Evolutionary conservation across 2,797 vertebrate genomes (phyloP).

Genomic region (Microctenopoma steveboyesi): DNA sequence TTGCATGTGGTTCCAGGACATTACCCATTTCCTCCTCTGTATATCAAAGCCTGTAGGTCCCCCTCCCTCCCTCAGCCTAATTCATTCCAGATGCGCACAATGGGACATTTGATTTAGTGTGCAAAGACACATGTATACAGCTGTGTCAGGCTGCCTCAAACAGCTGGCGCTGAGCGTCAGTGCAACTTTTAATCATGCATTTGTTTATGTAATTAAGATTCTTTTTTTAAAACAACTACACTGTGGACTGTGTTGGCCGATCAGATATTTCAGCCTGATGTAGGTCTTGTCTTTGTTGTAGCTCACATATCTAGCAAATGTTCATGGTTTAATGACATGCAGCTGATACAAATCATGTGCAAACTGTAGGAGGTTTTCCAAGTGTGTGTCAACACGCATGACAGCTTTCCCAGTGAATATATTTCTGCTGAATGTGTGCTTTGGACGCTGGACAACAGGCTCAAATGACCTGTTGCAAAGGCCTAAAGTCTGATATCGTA

Average conservation of each 20-base stretch:
- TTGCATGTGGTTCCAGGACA: conserved; percentile 82
- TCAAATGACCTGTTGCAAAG: conserved; percentile 67
- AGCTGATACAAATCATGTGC: conserved; percentile 77
- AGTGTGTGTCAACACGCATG: conserved; percentile 72
- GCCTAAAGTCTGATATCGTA: conserved; percentile 38
- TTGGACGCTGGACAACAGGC: conserved; percentile 59
- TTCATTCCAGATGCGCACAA: conserved; percentile 84
- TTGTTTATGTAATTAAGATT: conserved; percentile 81
- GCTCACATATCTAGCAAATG: conserved; percentile 55
- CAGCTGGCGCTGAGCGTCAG: conserved; percentile 74
- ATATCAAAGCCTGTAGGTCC: conserved; percentile 76
- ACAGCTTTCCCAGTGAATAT: conserved; percentile 62
- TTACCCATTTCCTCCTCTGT: conserved; percentile 84
- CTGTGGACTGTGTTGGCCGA: conserved; percentile 40
- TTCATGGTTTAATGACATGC: conserved; percentile 70
- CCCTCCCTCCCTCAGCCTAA: conserved; percentile 69
- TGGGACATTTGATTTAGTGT: conserved; percentile 84
- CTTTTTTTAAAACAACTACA: conserved; percentile 8
- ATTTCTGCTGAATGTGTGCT: conserved; percentile 67
- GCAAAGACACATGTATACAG: conserved; percentile 83
- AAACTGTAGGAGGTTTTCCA: conserved; percentile 72
- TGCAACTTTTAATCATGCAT: conserved; percentile 80
- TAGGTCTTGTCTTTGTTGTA: conserved; percentile 63
- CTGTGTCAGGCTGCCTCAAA: conserved; percentile 77
- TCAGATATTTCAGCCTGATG: conserved; percentile 66